These are phyloP conservation scores for Bucorvus abyssinicus DNA, from an alignment of 2,797 vertebrate species.

Conservation along the genomic window DNA sequence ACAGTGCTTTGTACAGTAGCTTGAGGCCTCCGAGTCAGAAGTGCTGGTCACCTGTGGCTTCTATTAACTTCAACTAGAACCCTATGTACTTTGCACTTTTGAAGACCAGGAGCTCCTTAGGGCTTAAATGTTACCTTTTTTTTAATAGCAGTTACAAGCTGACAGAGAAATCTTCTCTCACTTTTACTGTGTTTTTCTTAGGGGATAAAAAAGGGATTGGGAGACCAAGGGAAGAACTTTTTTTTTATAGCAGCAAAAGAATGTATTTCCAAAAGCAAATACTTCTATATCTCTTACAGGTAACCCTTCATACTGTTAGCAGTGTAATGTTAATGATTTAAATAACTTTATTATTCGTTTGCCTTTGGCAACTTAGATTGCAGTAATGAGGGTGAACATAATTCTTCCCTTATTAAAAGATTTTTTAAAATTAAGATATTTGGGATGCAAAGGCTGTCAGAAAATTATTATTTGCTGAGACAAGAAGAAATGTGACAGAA, in stretches of 20 bases:
- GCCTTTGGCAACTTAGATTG: background rate
- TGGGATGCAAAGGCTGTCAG: background rate
- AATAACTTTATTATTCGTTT: background rate
- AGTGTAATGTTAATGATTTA: background rate
- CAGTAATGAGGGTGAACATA: background rate
- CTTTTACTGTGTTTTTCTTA: background rate
- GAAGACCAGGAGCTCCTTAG: conserved; percentile 12
- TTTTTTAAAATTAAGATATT: too few relatives aligned
- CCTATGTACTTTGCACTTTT: background rate
- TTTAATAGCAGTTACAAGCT: background rate
- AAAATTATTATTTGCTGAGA: background rate
- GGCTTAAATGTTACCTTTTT: background rate
- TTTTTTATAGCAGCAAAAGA: background rate
- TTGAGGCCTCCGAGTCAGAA: background rate
- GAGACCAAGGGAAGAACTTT: background rate
- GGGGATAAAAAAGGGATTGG: background rate
- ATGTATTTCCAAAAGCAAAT: background rate
- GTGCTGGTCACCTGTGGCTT: conserved; percentile 33
- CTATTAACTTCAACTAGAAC: conserved; percentile 19
- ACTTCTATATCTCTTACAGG: background rate
- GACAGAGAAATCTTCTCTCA: background rate
- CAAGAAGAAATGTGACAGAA: background rate
- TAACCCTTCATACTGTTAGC: background rate
- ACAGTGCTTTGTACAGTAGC: background rate
- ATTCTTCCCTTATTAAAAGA: background rate